Percentiles rank a stretch among this genome's conserved stretches.
phyloP scores from a whole-genome alignment of 2,797 vertebrate species.

The Cyprinella venusta region DNA sequence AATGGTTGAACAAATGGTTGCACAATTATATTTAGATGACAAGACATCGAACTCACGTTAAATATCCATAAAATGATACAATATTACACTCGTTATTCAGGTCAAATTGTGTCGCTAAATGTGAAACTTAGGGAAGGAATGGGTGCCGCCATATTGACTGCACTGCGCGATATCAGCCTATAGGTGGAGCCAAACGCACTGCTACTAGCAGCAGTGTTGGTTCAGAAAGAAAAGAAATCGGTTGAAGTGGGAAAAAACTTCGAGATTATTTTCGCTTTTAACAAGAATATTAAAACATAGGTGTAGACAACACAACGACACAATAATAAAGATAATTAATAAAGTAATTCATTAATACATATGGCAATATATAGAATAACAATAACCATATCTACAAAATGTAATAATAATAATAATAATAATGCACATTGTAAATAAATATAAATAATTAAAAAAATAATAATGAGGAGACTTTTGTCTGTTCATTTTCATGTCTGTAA shows the following conservation, averaged over 20 bases:
- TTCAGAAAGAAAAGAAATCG: not conserved
- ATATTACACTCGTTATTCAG: not conserved
- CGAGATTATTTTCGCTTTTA: not conserved
- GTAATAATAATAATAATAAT: not conserved
- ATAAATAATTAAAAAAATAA: not conserved
- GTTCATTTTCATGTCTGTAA: not conserved
- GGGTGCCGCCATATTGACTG: constrained; percentile 38
- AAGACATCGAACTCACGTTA: constrained; percentile 8
- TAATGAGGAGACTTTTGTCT: not conserved
- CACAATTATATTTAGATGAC: not conserved
- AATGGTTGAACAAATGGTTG: not conserved
- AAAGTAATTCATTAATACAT: not conserved
- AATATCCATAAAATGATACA: not conserved
- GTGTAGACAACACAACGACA: not conserved
- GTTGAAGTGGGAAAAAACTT: not conserved
- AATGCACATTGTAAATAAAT: not conserved
- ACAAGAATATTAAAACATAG: not conserved
- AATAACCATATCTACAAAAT: not conserved
- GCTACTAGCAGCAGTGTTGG: not conserved
- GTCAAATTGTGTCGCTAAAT: not conserved
- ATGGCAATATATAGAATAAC: not conserved
- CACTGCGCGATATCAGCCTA: not conserved
- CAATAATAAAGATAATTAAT: not conserved
- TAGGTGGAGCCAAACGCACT: constrained; percentile 22
- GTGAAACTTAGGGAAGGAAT: not conserved